Percentiles rank a stretch among this genome's conserved stretches.
These are phyloP conservation scores for Ictidomys tridecemlineatus DNA, from an alignment of 2,113 vertebrate genomes.

Conservation along the genomic window DNA sequence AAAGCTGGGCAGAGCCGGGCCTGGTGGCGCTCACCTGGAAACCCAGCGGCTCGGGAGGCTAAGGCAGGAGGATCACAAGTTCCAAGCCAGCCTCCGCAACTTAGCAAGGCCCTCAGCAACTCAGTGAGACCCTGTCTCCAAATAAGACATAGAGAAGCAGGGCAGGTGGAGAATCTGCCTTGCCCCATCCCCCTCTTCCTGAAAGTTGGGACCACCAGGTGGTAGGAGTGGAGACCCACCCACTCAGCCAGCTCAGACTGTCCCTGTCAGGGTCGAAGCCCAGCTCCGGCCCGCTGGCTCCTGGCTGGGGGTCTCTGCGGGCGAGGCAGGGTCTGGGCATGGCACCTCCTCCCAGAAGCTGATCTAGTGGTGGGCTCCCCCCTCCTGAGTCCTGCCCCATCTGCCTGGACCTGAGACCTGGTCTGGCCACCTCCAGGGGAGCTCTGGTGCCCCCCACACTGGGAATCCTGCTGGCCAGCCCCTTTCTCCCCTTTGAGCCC, in stretches of 20 bases:
- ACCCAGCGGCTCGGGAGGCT: too few species aligned
- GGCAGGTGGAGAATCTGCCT: too few species aligned
- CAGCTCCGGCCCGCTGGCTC: too few species aligned
- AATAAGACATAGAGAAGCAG: too few species aligned
- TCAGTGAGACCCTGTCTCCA: too few species aligned
- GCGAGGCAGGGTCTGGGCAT: background rate
- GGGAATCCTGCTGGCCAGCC: background rate
- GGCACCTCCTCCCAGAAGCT: background rate
- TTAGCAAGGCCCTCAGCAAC: too few species aligned
- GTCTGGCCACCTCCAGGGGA: background rate
- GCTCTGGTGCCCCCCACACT: too few species aligned
- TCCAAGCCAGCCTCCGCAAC: too few species aligned
- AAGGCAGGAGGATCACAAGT: too few species aligned
- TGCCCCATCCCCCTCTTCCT: background rate
- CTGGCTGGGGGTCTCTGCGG: background rate
- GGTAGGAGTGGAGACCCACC: background rate
- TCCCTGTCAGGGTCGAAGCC: too few species aligned
- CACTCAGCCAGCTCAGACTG: background rate
- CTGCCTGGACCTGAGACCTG: background rate
- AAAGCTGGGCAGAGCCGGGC: too few species aligned
- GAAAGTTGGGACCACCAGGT: background rate
- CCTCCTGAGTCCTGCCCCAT: background rate
- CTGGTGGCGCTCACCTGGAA: too few species aligned
- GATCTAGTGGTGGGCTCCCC: fast-evolving
- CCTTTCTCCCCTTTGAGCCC: background rate